Percentiles rank a stretch among this genome's conserved stretches.
phyloP scores from a whole-genome alignment of 2,113 vertebrate species.

The Nymphicus hollandicus region DNA sequence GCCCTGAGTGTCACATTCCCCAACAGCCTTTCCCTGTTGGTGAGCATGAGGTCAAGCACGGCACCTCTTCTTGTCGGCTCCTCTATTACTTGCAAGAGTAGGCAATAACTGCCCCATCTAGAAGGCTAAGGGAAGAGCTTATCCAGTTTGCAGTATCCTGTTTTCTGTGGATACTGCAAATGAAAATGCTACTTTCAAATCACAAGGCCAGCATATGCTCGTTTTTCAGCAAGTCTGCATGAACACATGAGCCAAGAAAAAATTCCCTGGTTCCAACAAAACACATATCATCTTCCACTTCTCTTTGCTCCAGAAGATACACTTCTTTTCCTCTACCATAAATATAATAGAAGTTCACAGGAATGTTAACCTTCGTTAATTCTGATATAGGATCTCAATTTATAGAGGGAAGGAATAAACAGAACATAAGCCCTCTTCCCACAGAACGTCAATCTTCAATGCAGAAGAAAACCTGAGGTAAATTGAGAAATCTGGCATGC shows the following conservation, averaged over 20 bases:
- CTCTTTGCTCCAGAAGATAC: neutral
- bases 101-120: neutral
- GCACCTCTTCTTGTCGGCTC: neutral
- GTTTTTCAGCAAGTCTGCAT: neutral
- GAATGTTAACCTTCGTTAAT: neutral
- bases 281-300: neutral
- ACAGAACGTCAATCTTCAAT: accelerated
- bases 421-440: neutral
- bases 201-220: neutral
- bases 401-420: neutral
- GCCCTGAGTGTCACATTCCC: neutral
- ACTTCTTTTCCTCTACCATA: neutral
- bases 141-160: neutral
- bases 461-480: neutral
- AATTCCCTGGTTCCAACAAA: neutral
- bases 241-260: neutral
- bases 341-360: neutral
- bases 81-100: neutral
- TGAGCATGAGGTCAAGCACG: neutral
- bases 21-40: neutral
- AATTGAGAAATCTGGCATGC: neutral
- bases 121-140: neutral
- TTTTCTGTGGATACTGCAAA: neutral
- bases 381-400: neutral
- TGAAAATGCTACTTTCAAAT: neutral